Conservation (phyloP, 2,113 vertebrate genomes). For the Laticauda colubrina region DNA sequence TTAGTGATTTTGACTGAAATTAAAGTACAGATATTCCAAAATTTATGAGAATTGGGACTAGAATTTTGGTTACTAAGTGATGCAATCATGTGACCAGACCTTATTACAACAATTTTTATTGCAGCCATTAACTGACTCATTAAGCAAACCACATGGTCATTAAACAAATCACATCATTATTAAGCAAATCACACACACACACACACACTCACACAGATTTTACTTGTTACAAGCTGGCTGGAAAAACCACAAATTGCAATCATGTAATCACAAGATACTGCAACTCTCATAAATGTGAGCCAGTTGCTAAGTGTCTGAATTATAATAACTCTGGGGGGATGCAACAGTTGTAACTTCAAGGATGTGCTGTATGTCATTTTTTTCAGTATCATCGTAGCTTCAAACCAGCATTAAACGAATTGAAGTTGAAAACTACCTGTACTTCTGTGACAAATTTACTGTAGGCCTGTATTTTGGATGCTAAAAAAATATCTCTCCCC, state of each 20-base stretch:
- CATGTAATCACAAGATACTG: not conserved
- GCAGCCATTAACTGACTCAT: not conserved
- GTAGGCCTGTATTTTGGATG: constrained; percentile 44
- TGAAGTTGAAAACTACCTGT: not conserved
- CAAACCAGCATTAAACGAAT: not conserved
- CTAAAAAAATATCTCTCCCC: constrained; percentile 30
- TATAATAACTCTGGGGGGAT: not conserved
- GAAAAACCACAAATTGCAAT: not conserved
- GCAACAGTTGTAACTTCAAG: not conserved
- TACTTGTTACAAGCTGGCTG: not conserved
- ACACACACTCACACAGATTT: not conserved
- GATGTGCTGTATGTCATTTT: not conserved
- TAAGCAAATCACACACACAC: not conserved
- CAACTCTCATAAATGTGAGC: not conserved
- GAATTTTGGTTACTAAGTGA: not conserved
- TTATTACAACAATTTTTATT: not conserved
- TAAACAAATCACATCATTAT: not conserved
- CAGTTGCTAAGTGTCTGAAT: not conserved
- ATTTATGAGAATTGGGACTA: not conserved
- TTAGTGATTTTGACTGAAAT: not conserved
- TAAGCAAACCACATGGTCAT: not conserved
- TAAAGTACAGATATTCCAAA: not conserved
- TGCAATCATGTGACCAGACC: not conserved
- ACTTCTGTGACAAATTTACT: not conserved
- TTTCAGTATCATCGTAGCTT: not conserved